Evolutionary conservation across 1,140 invertebrate species (phyloP), one percentile per base, ranked within the genome.

Genomic region (Drosophila nigromelanica): DNA sequence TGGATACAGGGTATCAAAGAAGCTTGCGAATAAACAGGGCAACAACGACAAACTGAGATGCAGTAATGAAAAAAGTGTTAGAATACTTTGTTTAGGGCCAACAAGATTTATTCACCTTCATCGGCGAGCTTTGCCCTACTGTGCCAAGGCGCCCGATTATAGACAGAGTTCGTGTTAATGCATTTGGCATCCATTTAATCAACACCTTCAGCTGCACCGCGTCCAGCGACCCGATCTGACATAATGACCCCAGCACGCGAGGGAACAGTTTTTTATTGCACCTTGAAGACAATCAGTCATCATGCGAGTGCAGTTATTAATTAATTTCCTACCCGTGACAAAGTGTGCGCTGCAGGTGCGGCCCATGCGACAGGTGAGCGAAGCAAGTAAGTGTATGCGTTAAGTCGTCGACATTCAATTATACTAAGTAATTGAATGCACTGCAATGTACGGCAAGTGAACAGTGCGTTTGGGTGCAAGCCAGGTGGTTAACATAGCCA

Each of bases 51-150:
- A 35, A 35, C 33, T 35, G 33, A 35, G 8, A 3, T 50, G 40
- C 47, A 45, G 63, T 86, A 85, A 85, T 85, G 77, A 78, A 85
- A 87, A 87, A 78, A 86, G 62, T 78, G 70, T 75, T 51, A 54
- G 72, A 81, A 87, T 86, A 86, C 70, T 87, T 82, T 47, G 56
- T 76, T 66, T 39, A 8, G 51, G 73, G 80, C 58, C 54, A 72
- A 73, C 59, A 80, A 80, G 80, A 80, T 83, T 83, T 80, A 83
- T 85, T 59, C 66, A 58, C 10, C 50, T 54, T 33, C 72, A 68
- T 50, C 70, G 56, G 39, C n/a, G n/a, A 40, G n/a, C 39, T 40
- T 10, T 5, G 37, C 37, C 1, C 11, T 11, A 10, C 11, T 39
- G 37, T 12, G 37, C 35, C 35, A 11, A 12, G 10, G 37, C 37